Percentiles rank a stretch among this genome's conserved stretches.
phyloP scores from a whole-genome alignment of 2,113 vertebrate genomes.

The Calypte anna region DNA sequence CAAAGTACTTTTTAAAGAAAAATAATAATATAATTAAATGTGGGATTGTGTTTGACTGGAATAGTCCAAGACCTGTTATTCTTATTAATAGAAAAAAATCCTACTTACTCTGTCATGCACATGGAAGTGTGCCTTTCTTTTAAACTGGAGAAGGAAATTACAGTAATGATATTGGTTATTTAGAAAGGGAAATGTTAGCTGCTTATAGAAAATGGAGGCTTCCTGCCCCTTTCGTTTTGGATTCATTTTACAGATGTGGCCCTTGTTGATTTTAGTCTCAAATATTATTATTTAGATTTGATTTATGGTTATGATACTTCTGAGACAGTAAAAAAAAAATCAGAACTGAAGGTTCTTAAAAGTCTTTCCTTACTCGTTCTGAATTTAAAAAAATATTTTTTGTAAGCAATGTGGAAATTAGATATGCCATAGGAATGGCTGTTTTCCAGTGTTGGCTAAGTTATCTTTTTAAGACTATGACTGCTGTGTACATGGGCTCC shows the following conservation, averaged over 20 bases:
- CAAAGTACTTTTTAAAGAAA: neutral
- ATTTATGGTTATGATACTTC: slow-evolving; percentile 69
- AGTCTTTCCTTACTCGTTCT: neutral
- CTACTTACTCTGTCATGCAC: slow-evolving; percentile 15
- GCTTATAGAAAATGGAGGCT: slow-evolving; percentile 44
- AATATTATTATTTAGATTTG: slow-evolving; percentile 60
- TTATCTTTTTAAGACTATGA: neutral
- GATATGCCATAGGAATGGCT: neutral
- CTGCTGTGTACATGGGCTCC: neutral
- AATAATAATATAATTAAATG: slow-evolving; percentile 14
- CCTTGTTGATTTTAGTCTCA: slow-evolving; percentile 51
- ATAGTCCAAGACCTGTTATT: slow-evolving; percentile 35
- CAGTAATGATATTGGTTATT: slow-evolving; percentile 27
- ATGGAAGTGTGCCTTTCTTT: slow-evolving; percentile 60
- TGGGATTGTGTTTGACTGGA: neutral
- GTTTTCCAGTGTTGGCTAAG: neutral
- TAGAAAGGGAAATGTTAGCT: slow-evolving; percentile 25
- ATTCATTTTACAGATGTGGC: slow-evolving; percentile 71
- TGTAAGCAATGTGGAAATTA: neutral
- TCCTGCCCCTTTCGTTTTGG: slow-evolving; percentile 43
- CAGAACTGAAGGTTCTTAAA: slow-evolving; percentile 46
- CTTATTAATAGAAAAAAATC: slow-evolving; percentile 23
- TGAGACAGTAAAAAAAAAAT: slow-evolving; percentile 47
- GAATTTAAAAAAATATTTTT: neutral
- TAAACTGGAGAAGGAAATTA: slow-evolving; percentile 56